Conservation (phyloP, 1,140 invertebrate genomes). For the Drosophila persimilis region DNA sequence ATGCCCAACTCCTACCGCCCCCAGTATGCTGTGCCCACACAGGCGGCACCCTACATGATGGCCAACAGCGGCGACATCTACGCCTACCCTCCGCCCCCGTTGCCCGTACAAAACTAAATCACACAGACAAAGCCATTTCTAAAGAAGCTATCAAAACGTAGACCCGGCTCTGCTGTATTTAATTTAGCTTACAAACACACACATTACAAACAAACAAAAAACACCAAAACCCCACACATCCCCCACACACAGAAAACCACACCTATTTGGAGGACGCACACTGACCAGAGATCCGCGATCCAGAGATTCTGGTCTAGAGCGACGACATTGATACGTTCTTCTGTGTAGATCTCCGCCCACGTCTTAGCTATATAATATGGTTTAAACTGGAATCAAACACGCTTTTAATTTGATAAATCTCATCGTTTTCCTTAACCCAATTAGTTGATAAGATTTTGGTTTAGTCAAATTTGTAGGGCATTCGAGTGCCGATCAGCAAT, state of each 20-base stretch:
- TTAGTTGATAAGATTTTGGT: conserved; percentile 58
- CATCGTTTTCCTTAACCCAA: conserved; percentile 26
- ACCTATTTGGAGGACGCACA: conserved; percentile 5
- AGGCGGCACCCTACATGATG: conserved; percentile 75
- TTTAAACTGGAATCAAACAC: conserved; percentile 79
- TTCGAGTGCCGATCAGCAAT: conserved; percentile 48
- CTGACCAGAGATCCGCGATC: conserved; percentile 14
- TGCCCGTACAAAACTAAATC: conserved; percentile 80
- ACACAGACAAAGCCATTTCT: conserved; percentile 36
- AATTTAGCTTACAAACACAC: conserved; percentile 34
- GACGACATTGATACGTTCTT: conserved; percentile 34
- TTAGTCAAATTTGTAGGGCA: conserved; percentile 63
- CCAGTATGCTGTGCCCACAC: conserved; percentile 58
- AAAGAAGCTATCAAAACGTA: conserved; percentile 59
- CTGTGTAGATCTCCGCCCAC: conserved; percentile 74
- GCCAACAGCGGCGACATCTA: conserved; percentile 56
- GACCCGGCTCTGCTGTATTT: conserved; percentile 64
- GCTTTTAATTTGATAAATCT: conserved; percentile 65
- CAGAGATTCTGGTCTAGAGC: conserved; percentile 28
- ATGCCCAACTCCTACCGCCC: conserved; percentile 42
- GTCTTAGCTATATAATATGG: conserved; percentile 74
- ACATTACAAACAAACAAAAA: conserved; percentile 8
- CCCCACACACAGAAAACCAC: conserved; percentile 16
- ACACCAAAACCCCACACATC: conserved; percentile 25
- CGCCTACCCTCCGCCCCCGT: conserved; percentile 77